Conservation (phyloP, 1,140 invertebrate genomes). For the Megalonaias nervosa region DNA sequence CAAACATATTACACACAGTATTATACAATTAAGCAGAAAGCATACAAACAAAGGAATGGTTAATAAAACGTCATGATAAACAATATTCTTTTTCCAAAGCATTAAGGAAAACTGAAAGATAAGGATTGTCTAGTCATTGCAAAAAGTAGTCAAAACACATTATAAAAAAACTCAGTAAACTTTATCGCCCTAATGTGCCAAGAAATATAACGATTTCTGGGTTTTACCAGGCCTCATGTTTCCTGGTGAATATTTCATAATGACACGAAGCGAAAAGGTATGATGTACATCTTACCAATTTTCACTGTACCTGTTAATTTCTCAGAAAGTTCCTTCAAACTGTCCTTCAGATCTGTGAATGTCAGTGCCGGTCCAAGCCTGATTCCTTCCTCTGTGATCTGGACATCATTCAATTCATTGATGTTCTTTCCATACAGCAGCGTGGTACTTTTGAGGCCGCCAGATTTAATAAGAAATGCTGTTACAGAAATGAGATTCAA, state of each 20-base stretch:
- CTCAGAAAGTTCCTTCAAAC: background rate
- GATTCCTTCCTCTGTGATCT: background rate
- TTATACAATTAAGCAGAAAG: too few relatives aligned
- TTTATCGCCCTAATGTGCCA: background rate
- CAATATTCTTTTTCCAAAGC: too few relatives aligned
- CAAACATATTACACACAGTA: too few relatives aligned
- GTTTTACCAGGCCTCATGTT: background rate
- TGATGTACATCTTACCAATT: background rate
- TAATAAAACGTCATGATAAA: too few relatives aligned
- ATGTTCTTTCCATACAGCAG: slow-evolving; percentile 23
- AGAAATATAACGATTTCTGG: background rate
- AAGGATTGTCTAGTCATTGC: too few relatives aligned
- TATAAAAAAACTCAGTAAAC: background rate
- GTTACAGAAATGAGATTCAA: background rate
- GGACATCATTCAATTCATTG: slow-evolving; percentile 8
- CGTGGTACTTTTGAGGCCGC: slow-evolving; percentile 16
- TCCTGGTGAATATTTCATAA: background rate
- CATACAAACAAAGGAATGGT: too few relatives aligned
- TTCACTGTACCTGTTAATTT: background rate
- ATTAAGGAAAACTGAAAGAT: too few relatives aligned
- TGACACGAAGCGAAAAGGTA: background rate
- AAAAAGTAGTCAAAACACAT: too few relatives aligned
- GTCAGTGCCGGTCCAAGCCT: slow-evolving; percentile 27
- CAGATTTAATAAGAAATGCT: slow-evolving; percentile 21
- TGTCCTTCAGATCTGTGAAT: slow-evolving; percentile 9